Percentiles rank a stretch among this genome's conserved stretches.
Evolutionary conservation across 2,888 invertebrate species (phyloP).

Genomic region (Chydorus sphaericus): DNA sequence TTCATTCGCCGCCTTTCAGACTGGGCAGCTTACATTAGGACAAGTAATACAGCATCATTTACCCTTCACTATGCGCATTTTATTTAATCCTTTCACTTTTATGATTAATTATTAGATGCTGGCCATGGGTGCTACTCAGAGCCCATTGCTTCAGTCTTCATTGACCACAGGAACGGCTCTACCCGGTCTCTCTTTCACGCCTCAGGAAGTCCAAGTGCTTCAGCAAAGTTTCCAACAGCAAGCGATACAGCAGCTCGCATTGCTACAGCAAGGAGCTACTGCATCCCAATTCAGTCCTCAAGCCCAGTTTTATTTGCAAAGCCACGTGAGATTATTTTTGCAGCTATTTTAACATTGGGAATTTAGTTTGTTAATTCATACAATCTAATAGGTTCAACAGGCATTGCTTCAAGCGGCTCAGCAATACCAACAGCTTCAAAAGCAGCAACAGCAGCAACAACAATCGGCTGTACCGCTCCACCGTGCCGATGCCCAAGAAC

Average conservation of each 20-base stretch:
- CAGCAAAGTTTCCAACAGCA: constrained; percentile 45
- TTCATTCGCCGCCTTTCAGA: constrained; percentile 32
- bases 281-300: constrained; percentile 38
- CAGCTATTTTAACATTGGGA: background rate
- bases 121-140: constrained; percentile 26
- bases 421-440: constrained; percentile 65
- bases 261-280: constrained; percentile 43
- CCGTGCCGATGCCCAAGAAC: constrained; percentile 15
- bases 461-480: constrained; percentile 14
- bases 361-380: constrained; percentile 16
- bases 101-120: constrained; percentile 25
- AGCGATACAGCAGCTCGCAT: constrained; percentile 46
- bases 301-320: constrained; percentile 59
- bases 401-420: constrained; percentile 73
- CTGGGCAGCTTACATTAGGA: constrained; percentile 32
- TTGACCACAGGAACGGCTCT: constrained; percentile 27
- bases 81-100: background rate
- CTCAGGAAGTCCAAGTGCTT: constrained; percentile 31
- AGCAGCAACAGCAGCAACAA: constrained; percentile 31
- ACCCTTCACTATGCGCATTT: background rate
- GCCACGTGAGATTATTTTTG: constrained; percentile 41
- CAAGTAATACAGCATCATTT: constrained; percentile 25
- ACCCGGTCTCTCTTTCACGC: constrained; percentile 24
- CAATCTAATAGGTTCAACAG: constrained; percentile 51
- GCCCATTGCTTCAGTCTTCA: constrained; percentile 30